Base-by-base conservation (phyloP, 2,888 invertebrate species). In the Andrena praecox region DNA sequence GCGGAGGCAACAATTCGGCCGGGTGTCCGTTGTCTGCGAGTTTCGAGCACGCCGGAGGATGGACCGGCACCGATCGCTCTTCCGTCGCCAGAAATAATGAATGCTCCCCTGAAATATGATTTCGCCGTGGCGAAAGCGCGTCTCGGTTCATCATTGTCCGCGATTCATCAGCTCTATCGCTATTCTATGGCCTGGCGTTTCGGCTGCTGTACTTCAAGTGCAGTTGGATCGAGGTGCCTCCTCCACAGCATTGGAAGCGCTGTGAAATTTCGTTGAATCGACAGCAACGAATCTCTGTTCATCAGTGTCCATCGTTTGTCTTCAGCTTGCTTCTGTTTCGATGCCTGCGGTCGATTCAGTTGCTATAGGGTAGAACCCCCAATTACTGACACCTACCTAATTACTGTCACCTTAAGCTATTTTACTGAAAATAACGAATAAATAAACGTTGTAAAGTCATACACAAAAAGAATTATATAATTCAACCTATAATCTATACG, bases 1-100 rank as follows among this genome's bases (percentile, higher is more conserved):
- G 35, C 48, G 50, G 56, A 33, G 50, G 42, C 82, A 79, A 76
- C 86, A 72, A 80, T 81, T 86, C 84, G 73, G 71, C 33, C 72
- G 3, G 60, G 70, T 56, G 48, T 24, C 35, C 56, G 63, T 27
- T 24, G 24, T 6, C 8, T 12, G 33, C 63, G 10, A 24, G 31
- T 27, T 67, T 64, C 64, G 63, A 63, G 29, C 16, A 5, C 12
- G 29, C 31, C 3, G 48, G 10, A 67, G n/a, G 48, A 31, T 64
- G n/a, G n/a, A 33, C 31, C 24, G 10, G 16, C 29, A 62, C 42
- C 35, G 50, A 54, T 67, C 74, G 52, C 10, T 42, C 12, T 24
- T 35, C 16, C 29, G 2, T 20, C 24, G 16, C 60, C 4, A 48
- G 10, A 35, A 63, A 52, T 63, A 62, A 76, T 42, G 60, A 56